These are phyloP conservation scores for Alces alces DNA, from an alignment of 2,113 vertebrate genomes.

Conservation along the genomic window DNA sequence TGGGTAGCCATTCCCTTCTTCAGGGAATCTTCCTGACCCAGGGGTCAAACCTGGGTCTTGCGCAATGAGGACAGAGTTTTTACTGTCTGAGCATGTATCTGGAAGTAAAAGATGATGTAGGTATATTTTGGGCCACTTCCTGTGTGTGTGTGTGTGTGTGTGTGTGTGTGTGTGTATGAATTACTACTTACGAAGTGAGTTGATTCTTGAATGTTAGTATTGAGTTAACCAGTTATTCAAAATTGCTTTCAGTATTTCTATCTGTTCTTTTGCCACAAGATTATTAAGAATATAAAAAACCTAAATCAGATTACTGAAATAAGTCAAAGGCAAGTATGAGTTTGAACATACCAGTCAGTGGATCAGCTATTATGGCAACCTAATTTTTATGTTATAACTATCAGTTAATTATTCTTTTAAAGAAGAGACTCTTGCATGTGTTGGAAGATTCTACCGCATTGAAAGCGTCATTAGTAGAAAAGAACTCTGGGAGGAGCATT, in stretches of 20 bases:
- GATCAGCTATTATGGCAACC: not conserved
- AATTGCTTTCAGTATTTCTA: not conserved
- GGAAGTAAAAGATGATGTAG: not conserved
- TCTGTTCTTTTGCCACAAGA: not conserved
- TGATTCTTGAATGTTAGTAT: not conserved
- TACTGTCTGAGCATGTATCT: not conserved
- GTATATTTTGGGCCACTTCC: not conserved
- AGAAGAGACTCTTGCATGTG: not conserved
- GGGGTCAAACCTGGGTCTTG: not conserved
- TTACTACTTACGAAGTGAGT: not conserved
- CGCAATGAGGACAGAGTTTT: not conserved
- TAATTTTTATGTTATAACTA: not conserved
- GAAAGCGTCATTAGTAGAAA: not conserved
- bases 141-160: not conserved
- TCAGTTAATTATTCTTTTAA: not conserved
- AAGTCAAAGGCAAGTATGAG: not conserved
- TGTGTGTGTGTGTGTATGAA: not conserved
- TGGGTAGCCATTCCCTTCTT: not conserved
- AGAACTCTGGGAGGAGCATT: not conserved
- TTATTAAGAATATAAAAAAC: not conserved
- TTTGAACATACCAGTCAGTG: not conserved
- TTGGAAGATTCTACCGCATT: not conserved
- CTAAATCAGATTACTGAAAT: not conserved
- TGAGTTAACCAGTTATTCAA: not conserved
- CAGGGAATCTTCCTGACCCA: not conserved